phyloP scores from a whole-genome alignment of 2,113 vertebrate species.

The Colinus virginianus region DNA sequence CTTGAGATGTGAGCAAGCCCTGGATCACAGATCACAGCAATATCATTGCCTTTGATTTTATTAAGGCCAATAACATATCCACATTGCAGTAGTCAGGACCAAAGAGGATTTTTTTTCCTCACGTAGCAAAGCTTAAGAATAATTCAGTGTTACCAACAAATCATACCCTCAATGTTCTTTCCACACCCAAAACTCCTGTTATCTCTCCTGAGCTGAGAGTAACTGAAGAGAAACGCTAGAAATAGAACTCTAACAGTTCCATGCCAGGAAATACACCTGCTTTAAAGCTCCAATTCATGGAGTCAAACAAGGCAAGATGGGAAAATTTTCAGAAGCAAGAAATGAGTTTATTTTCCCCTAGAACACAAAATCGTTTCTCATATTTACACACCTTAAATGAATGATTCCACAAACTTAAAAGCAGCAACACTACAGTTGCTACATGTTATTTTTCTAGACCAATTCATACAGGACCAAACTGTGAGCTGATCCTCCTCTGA shows the following conservation, averaged over 20 bases:
- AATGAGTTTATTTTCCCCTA: not conserved
- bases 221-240: not conserved
- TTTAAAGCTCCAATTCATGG: not conserved
- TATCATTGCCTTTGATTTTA: not conserved
- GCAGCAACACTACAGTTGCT: no score
- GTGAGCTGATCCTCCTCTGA: not conserved
- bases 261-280: not conserved
- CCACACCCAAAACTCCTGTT: not conserved
- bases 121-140: not conserved
- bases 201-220: not conserved
- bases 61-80: not conserved
- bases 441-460: not conserved
- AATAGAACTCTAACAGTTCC: not conserved
- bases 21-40: not conserved
- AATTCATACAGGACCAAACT: not conserved
- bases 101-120: not conserved
- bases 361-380: not conserved
- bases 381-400: not conserved
- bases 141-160: not conserved
- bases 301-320: not conserved
- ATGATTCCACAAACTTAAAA: not conserved
- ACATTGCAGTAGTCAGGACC: not conserved
- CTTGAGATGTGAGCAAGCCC: not conserved
- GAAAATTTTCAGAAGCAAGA: not conserved
- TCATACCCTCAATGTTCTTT: not conserved